phyloP scores from a whole-genome alignment of 1,140 invertebrate species.

The Pseudomyrmex flavicornis region DNA sequence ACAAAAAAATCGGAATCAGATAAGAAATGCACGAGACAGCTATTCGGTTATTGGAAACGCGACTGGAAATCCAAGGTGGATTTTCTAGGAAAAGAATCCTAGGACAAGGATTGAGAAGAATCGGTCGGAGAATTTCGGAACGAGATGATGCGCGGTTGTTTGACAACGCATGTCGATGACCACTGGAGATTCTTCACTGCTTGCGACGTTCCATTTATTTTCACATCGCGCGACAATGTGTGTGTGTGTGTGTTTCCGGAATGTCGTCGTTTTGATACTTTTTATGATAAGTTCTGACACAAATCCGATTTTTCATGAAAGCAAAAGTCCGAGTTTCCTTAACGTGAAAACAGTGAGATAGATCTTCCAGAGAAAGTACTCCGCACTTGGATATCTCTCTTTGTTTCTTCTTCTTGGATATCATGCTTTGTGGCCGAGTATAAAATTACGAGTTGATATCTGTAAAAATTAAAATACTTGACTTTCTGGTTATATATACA shows the following conservation, averaged over 20 bases:
- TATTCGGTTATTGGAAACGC: conserved; percentile 17
- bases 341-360: background rate
- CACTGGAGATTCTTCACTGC: background rate
- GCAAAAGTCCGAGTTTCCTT: conserved; percentile 8
- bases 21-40: conserved; percentile 9
- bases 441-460: no score
- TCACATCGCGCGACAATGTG: background rate
- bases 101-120: conserved; percentile 17
- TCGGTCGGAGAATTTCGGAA: conserved; percentile 23
- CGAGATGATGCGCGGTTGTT: conserved; percentile 2
- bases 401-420: background rate
- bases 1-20: background rate
- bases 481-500: no score
- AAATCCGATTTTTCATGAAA: conserved; percentile 43
- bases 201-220: conserved; percentile 27
- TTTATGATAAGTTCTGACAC: conserved; percentile 21
- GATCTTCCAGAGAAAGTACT: background rate
- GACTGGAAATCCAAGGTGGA: conserved; percentile 11
- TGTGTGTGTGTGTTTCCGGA: background rate
- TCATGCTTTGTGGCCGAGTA: no score
- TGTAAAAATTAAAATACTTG: no score
- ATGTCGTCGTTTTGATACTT: conserved; percentile 27
- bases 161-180: background rate
- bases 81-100: conserved; percentile 5
- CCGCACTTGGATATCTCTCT: background rate